phyloP scores from a whole-genome alignment of 2,113 vertebrate genomes.

The Nasalis larvatus region DNA sequence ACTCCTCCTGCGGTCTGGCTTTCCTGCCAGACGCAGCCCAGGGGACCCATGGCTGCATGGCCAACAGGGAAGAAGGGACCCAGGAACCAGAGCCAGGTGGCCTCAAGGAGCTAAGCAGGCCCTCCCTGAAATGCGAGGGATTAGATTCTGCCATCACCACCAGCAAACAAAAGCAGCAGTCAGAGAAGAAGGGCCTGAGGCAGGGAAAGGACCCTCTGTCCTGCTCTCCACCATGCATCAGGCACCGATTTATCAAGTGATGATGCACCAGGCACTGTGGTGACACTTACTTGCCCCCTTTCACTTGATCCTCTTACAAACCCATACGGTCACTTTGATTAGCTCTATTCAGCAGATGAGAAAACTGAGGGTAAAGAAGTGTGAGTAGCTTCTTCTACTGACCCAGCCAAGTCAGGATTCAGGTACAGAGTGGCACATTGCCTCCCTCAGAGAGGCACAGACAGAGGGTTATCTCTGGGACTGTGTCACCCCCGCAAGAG shows the following conservation, averaged over 20 bases:
- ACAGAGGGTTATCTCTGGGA: rapidly evolving
- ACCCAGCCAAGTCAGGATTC: neutral
- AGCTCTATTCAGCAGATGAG: neutral
- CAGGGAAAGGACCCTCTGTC: neutral
- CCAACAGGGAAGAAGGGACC: rapidly evolving
- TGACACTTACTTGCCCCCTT: neutral
- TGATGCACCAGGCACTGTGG: no score
- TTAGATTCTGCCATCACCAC: neutral
- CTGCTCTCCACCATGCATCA: neutral
- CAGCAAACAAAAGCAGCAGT: neutral
- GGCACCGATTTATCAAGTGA: neutral
- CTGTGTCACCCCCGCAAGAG: neutral
- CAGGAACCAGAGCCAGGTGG: neutral
- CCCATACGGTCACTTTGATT: neutral
- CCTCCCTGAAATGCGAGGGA: neutral
- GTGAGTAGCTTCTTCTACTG: neutral
- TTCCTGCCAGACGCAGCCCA: neutral
- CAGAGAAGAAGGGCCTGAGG: neutral
- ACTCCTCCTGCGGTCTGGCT: neutral
- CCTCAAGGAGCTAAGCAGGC: neutral
- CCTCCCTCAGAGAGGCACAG: neutral
- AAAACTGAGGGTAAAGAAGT: neutral
- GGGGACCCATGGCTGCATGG: neutral
- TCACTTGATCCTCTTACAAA: neutral
- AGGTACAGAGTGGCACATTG: rapidly evolving